Conservation (phyloP, 1,140 invertebrate species). For the Melitaea cinxia region DNA sequence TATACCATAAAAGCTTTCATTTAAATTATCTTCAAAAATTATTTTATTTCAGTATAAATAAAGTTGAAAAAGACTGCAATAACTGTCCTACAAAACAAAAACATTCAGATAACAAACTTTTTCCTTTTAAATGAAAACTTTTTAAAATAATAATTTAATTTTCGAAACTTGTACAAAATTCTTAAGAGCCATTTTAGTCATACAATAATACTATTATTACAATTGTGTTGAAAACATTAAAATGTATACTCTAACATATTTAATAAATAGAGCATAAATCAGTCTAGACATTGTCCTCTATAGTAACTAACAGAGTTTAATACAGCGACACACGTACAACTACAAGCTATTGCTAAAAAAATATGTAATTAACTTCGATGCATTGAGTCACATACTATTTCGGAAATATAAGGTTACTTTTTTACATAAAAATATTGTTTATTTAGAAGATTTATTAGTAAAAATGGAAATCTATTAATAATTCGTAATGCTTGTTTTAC, state of each 20-base stretch:
- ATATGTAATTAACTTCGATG: conserved; percentile 43
- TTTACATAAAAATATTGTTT: background rate
- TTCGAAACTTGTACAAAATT: conserved; percentile 46
- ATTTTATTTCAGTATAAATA: too few species aligned
- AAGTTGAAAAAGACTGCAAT: background rate
- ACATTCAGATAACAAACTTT: background rate
- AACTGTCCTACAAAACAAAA: background rate
- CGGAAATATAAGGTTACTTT: background rate
- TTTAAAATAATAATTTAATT: background rate
- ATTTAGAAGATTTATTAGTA: background rate
- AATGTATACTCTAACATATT: conserved; percentile 51
- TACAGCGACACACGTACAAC: conserved; percentile 60
- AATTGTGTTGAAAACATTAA: conserved; percentile 60
- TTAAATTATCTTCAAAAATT: too few species aligned
- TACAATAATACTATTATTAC: conserved; percentile 49
- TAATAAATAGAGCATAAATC: conserved; percentile 67
- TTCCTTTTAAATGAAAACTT: too few species aligned
- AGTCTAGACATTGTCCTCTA: conserved; percentile 76
- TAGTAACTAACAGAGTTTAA: conserved; percentile 54
- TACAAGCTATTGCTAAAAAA: conserved; percentile 67
- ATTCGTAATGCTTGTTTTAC: too few species aligned
- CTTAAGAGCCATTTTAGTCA: conserved; percentile 48
- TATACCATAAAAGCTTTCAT: background rate
- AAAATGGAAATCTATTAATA: too few species aligned
- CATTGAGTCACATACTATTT: conserved; percentile 19